Percentiles rank a stretch among this genome's conserved stretches.
Evolutionary conservation across 2,113 vertebrate genomes (phyloP).

Genomic region (Chlorodrepanis virens): DNA sequence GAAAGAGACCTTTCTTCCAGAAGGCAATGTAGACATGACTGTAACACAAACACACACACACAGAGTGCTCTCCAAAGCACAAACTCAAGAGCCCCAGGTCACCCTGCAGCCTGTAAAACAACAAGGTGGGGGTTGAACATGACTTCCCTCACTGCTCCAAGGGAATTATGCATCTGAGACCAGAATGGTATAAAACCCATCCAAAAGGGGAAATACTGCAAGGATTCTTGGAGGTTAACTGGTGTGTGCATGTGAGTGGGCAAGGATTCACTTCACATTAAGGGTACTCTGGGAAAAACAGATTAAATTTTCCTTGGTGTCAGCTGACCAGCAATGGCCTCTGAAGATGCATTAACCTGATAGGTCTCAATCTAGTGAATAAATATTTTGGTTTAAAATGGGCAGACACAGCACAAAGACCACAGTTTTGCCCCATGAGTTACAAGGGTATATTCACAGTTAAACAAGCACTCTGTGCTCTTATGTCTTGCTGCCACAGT

Average conservation of each 20-base stretch:
- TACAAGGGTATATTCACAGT: neutral
- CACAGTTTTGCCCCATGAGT: neutral
- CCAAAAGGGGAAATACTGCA: neutral
- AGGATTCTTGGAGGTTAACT: neutral
- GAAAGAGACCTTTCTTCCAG: neutral
- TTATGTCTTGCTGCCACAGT: neutral
- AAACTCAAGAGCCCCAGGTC: neutral
- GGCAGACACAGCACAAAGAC: neutral
- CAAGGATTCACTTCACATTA: neutral
- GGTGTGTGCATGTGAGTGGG: too few relatives aligned
- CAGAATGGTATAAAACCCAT: neutral
- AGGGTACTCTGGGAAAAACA: neutral
- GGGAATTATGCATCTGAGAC: neutral
- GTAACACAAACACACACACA: neutral
- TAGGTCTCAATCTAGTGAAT: neutral
- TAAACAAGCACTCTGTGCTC: neutral
- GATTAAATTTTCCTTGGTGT: neutral
- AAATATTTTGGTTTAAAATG: neutral
- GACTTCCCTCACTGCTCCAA: neutral
- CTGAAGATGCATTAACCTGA: neutral
- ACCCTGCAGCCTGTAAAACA: neutral
- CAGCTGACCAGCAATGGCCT: neutral
- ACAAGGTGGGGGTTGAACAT: fast-evolving
- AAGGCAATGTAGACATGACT: neutral
- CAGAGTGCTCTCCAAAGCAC: neutral